Percentiles rank a stretch among this genome's conserved stretches.
These are phyloP conservation scores for Stegophylla sp. DNA, from an alignment of 2,888 invertebrate genomes.

Conservation along the genomic window DNA sequence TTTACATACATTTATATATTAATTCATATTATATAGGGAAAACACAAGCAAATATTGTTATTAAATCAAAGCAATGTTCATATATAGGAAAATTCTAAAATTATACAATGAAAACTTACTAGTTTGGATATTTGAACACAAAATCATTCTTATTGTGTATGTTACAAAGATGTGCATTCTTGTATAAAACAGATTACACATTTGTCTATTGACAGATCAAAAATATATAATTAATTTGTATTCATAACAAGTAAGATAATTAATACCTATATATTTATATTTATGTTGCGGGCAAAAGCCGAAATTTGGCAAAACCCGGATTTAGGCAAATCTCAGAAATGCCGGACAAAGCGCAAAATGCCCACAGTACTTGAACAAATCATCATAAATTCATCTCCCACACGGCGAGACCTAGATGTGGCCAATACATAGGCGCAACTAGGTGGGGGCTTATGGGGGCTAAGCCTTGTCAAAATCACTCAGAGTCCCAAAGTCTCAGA, in stretches of 20 bases:
- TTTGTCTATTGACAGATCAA: background rate
- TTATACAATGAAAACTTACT: background rate
- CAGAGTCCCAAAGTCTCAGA: too few relatives aligned
- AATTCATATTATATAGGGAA: conserved; percentile 1
- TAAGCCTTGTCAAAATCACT: too few relatives aligned
- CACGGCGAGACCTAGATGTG: too few relatives aligned
- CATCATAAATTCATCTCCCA: too few relatives aligned
- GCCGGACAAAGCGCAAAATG: too few relatives aligned
- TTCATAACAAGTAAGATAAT: conserved; percentile 15
- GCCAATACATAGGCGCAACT: too few relatives aligned
- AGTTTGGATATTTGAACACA: conserved; percentile 14
- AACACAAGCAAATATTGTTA: background rate
- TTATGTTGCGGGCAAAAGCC: too few relatives aligned
- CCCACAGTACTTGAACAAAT: too few relatives aligned
- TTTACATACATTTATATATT: background rate
- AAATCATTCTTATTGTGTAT: conserved; percentile 25
- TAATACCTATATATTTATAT: background rate
- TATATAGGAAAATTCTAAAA: background rate
- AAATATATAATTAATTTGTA: conserved; percentile 21
- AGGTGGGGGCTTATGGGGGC: too few relatives aligned
- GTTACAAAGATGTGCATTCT: conserved; percentile 31
- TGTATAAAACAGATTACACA: conserved; percentile 24
- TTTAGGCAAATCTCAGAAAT: too few relatives aligned
- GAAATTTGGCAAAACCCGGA: too few relatives aligned
- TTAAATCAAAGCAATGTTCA: background rate